phyloP scores from a whole-genome alignment of 2,888 invertebrate species.

The Drosophila mimica region DNA sequence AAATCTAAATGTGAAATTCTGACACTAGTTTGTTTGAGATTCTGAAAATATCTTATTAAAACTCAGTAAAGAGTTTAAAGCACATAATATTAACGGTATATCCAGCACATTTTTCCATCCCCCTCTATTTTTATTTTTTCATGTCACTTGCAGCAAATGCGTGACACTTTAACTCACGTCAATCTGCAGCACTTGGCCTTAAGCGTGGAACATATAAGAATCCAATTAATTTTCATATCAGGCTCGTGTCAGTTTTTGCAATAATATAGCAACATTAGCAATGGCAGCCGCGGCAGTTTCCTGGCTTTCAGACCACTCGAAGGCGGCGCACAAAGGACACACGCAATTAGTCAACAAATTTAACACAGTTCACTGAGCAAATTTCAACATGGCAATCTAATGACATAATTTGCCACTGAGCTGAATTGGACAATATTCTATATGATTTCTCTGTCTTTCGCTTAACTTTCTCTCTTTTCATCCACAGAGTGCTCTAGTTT shows the following conservation, averaged over 20 bases:
- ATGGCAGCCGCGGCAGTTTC: slow-evolving; percentile 1
- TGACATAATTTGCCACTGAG: slow-evolving; percentile 71
- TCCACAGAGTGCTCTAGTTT: not conserved
- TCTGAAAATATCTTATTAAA: not conserved
- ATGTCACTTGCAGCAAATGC: not conserved
- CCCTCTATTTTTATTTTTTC: not conserved
- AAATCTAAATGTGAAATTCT: not conserved
- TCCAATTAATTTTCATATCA: slow-evolving; percentile 75
- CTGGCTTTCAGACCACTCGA: slow-evolving; percentile 6
- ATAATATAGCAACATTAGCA: slow-evolving; percentile 27
- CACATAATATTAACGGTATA: not conserved
- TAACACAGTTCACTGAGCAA: slow-evolving; percentile 71
- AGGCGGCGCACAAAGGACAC: slow-evolving; percentile 45
- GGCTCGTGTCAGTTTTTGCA: slow-evolving; percentile 38
- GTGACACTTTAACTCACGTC: slow-evolving; percentile 30
- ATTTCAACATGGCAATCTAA: slow-evolving; percentile 69
- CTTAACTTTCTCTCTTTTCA: not conserved
- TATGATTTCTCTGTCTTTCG: slow-evolving; percentile 1
- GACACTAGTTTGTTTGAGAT: not conserved
- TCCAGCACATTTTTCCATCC: not conserved
- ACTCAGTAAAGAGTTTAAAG: not conserved
- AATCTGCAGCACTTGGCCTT: slow-evolving; percentile 26
- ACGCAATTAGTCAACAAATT: slow-evolving; percentile 76
- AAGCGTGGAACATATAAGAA: slow-evolving; percentile 46
- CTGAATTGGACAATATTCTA: slow-evolving; percentile 48